Conservation (phyloP, 2,113 vertebrate genomes). For the Egretta garzetta region DNA sequence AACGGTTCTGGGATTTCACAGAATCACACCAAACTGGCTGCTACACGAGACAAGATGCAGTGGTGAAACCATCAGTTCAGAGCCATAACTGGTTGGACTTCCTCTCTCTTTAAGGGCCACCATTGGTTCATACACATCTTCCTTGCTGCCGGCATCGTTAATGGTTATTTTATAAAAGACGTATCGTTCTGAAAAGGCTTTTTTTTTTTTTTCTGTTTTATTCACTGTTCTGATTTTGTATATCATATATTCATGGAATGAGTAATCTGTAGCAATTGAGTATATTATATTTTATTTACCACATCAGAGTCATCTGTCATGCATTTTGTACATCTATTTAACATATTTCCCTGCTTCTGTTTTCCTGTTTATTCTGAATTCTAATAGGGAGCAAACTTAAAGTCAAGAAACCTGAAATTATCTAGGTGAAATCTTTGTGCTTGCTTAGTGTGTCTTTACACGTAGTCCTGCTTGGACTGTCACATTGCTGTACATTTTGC, state of each 20-base stretch:
- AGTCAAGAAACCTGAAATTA: neutral
- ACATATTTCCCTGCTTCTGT: neutral
- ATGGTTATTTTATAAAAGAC: neutral
- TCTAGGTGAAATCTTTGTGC: neutral
- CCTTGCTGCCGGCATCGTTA: fast-evolving
- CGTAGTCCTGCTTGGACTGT: neutral
- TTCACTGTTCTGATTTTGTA: neutral
- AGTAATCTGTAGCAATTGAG: slow-evolving; percentile 5
- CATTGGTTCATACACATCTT: neutral
- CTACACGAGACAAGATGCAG: fast-evolving
- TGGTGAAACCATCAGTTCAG: fast-evolving
- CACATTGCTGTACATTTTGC: neutral
- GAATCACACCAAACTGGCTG: too few relatives aligned
- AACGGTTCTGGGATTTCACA: neutral
- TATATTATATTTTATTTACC: slow-evolving; percentile 26
- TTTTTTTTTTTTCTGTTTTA: neutral
- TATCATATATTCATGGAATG: neutral
- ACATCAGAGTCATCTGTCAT: neutral
- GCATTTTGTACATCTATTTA: slow-evolving; percentile 10
- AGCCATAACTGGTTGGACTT: fast-evolving
- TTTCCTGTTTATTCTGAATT: neutral
- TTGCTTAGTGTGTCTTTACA: neutral
- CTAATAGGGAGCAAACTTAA: neutral
- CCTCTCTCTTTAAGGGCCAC: neutral
- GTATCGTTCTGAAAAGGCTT: neutral